These are phyloP conservation scores for Micrasema minimum DNA, from an alignment of 1,140 invertebrate species.

Conservation along the genomic window DNA sequence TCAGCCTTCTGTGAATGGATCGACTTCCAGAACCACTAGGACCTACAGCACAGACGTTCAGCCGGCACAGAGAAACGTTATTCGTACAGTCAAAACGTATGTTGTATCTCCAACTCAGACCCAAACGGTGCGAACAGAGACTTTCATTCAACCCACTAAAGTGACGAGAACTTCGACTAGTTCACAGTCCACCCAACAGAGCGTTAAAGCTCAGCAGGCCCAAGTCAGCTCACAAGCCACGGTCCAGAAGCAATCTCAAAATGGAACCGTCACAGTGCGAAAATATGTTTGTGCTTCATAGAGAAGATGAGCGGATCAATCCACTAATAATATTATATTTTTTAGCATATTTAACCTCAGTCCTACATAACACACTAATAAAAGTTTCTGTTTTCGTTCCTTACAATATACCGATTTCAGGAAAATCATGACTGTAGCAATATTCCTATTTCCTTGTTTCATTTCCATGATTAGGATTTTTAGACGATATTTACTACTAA, in stretches of 20 bases:
- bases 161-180: conserved; percentile 25
- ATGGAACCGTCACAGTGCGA: conserved; percentile 14
- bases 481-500: too few relatives aligned
- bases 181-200: conserved; percentile 30
- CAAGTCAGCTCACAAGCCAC: conserved; percentile 28
- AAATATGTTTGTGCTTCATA: conserved; percentile 38
- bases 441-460: conserved; percentile 19
- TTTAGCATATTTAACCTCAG: too few relatives aligned
- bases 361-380: too few relatives aligned
- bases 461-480: background rate
- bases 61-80: conserved; percentile 32
- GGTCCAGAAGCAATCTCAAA: conserved; percentile 33
- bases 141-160: conserved; percentile 23
- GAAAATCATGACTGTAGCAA: conserved; percentile 6
- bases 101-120: conserved; percentile 27
- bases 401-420: conserved; percentile 4
- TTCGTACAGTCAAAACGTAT: conserved; percentile 25
- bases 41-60: conserved; percentile 45
- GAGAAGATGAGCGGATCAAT: too few relatives aligned
- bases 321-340: too few relatives aligned
- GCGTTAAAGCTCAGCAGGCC: conserved; percentile 22
- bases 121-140: conserved; percentile 23
- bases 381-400: background rate
- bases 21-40: conserved; percentile 29
- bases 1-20: conserved; percentile 14